These are phyloP conservation scores for Dolomedes plantarius DNA, from an alignment of 2,888 invertebrate species.

Conservation along the genomic window DNA sequence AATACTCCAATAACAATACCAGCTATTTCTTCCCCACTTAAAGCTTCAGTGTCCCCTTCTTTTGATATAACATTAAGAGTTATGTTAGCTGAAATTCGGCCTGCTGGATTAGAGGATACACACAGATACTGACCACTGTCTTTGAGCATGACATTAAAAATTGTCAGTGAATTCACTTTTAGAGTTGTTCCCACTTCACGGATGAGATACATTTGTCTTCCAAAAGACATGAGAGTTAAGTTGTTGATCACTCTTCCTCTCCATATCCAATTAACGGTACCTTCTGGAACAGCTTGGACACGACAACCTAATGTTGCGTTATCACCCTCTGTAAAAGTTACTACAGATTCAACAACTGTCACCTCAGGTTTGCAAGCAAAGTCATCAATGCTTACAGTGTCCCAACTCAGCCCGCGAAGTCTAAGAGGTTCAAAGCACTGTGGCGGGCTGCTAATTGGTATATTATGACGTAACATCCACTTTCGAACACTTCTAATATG, in stretches of 20 bases:
- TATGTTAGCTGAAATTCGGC: slow-evolving; percentile 72
- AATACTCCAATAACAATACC: slow-evolving; percentile 73
- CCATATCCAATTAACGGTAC: slow-evolving; percentile 73
- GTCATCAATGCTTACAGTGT: slow-evolving; percentile 71
- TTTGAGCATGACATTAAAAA: slow-evolving; percentile 74
- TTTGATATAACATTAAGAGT: slow-evolving; percentile 69
- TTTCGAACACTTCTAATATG: slow-evolving; percentile 86
- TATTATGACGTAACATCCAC: slow-evolving; percentile 87
- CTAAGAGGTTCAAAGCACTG: slow-evolving; percentile 83
- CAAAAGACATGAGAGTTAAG: slow-evolving; percentile 74
- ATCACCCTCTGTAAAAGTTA: slow-evolving; percentile 65
- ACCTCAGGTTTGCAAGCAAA: slow-evolving; percentile 73
- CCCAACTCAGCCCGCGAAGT: slow-evolving; percentile 67
- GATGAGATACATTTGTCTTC: slow-evolving; percentile 73
- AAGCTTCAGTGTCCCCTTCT: slow-evolving; percentile 37
- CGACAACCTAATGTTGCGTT: slow-evolving; percentile 73
- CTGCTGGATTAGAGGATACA: slow-evolving; percentile 72
- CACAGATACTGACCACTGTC: slow-evolving; percentile 73
- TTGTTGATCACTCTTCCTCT: slow-evolving; percentile 73
- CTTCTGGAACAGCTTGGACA: slow-evolving; percentile 72
- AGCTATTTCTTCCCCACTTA: slow-evolving; percentile 73
- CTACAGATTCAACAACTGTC: slow-evolving; percentile 52
- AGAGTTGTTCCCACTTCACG: slow-evolving; percentile 72
- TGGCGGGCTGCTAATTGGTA: slow-evolving; percentile 86
- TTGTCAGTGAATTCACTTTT: slow-evolving; percentile 73